phyloP scores from a whole-genome alignment of 2,888 invertebrate genomes.

The Sepioteuthis lessoniana region DNA sequence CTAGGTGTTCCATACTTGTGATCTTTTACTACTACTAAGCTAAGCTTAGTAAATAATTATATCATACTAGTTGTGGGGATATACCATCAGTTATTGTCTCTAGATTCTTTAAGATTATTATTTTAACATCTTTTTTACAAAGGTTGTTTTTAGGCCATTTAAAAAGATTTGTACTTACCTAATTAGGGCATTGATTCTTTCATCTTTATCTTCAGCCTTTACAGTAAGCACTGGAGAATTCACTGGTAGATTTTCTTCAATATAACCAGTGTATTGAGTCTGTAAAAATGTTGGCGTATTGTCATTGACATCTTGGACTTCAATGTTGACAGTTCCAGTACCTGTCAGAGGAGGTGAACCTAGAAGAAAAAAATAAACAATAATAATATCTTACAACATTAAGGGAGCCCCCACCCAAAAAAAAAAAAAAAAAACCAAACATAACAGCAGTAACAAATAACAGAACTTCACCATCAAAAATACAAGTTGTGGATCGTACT shows the following conservation, averaged over 20 bases:
- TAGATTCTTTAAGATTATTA: no score
- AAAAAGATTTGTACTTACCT: slow-evolving; percentile 76
- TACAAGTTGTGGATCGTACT: no score
- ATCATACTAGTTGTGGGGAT: no score
- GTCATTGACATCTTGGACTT: slow-evolving; percentile 95
- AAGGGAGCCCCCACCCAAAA: no score
- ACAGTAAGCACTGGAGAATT: slow-evolving; percentile 62
- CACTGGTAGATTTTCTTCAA: slow-evolving; percentile 59
- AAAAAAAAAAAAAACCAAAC: not conserved
- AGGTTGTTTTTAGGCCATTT: no score
- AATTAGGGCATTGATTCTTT: slow-evolving; percentile 88
- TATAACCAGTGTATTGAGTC: slow-evolving; percentile 63
- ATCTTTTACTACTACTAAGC: no score
- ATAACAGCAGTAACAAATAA: no score
- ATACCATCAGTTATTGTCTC: no score
- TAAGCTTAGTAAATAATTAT: no score
- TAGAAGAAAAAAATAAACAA: slow-evolving; percentile 76
- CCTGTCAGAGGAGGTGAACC: slow-evolving; percentile 94
- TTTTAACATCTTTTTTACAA: no score
- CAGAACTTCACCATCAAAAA: no score
- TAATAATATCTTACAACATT: not conserved
- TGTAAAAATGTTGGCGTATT: slow-evolving; percentile 89
- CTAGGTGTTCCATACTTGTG: no score
- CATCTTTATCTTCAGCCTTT: slow-evolving; percentile 66
- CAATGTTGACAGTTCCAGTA: slow-evolving; percentile 88